Evolutionary conservation across 2,797 vertebrate genomes (phyloP).

Genomic region (Eupleurogrammus muticus): DNA sequence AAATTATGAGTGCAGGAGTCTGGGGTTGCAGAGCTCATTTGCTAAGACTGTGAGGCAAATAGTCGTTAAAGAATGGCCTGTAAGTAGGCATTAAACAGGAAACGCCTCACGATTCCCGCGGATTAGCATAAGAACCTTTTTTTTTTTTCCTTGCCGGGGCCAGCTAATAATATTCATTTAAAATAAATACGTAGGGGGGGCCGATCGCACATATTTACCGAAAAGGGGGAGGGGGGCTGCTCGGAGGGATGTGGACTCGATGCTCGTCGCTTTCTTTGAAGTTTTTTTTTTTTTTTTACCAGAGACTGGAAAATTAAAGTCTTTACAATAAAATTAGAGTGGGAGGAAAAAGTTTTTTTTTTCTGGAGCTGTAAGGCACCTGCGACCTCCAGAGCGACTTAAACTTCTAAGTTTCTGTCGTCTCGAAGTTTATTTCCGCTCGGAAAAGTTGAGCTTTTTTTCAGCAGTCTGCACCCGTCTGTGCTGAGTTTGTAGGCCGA

Average conservation of each 20-base stretch:
- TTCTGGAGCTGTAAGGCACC: slow-evolving; percentile 60
- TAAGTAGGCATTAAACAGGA: slow-evolving; percentile 84
- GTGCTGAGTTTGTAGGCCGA: too few species aligned
- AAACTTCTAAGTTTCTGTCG: too few species aligned
- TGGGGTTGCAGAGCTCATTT: slow-evolving; percentile 88
- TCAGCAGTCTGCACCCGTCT: too few species aligned
- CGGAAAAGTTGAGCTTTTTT: too few species aligned
- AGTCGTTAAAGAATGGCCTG: slow-evolving; percentile 85
- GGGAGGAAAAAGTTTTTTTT: slow-evolving; percentile 70
- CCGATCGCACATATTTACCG: slow-evolving; percentile 84
- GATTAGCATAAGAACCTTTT: slow-evolving; percentile 88
- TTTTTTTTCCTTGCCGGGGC: slow-evolving; percentile 84
- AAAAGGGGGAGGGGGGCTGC: slow-evolving; percentile 78
- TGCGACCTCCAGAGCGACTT: too few species aligned
- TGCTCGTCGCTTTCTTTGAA: slow-evolving; percentile 80
- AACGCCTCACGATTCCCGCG: slow-evolving; percentile 86
- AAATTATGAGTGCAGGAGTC: slow-evolving; percentile 87
- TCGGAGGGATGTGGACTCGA: slow-evolving; percentile 80
- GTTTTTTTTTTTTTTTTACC: too few species aligned
- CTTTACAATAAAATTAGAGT: slow-evolving; percentile 83
- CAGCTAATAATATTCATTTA: slow-evolving; percentile 87
- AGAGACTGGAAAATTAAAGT: slow-evolving; percentile 83
- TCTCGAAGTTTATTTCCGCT: too few species aligned
- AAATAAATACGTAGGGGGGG: slow-evolving; percentile 81
- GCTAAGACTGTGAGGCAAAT: slow-evolving; percentile 87